phyloP scores from a whole-genome alignment of 2,113 vertebrate genomes.

The Aleadryas rufinucha region DNA sequence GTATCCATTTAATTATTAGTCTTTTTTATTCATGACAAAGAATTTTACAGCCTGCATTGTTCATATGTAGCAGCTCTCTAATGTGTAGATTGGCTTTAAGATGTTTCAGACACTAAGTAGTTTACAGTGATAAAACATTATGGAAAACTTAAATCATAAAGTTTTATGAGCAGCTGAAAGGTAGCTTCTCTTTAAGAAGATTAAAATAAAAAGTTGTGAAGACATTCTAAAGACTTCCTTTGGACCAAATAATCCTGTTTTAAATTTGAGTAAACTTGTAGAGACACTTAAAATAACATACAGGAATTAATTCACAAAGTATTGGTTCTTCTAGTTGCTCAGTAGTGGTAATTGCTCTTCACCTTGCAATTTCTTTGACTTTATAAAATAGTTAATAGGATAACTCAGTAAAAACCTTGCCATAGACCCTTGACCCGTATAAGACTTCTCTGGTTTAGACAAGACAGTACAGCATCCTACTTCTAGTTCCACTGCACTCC shows the following conservation, averaged over 20 bases:
- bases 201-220: not conserved
- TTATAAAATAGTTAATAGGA: not conserved
- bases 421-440: not conserved
- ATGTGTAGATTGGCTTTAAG: not conserved
- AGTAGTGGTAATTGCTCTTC: not conserved
- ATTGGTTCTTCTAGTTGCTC: rapidly evolving
- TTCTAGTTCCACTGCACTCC: not conserved
- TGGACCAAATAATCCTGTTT: not conserved
- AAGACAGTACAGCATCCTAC: not conserved
- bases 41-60: not conserved
- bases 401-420: not conserved
- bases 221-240: not conserved
- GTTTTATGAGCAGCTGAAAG: not conserved
- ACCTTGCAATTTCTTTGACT: not conserved
- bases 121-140: not conserved
- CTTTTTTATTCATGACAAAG: not conserved
- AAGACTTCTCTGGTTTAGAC: not conserved
- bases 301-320: not conserved
- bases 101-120: not conserved
- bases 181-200: not conserved
- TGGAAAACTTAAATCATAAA: not conserved
- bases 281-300: not conserved
- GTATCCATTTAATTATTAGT: not conserved
- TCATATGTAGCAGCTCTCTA: not conserved
- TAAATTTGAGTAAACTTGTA: not conserved